Conservation (phyloP, 2,888 invertebrate species). For the Notodonta ziczac region DNA sequence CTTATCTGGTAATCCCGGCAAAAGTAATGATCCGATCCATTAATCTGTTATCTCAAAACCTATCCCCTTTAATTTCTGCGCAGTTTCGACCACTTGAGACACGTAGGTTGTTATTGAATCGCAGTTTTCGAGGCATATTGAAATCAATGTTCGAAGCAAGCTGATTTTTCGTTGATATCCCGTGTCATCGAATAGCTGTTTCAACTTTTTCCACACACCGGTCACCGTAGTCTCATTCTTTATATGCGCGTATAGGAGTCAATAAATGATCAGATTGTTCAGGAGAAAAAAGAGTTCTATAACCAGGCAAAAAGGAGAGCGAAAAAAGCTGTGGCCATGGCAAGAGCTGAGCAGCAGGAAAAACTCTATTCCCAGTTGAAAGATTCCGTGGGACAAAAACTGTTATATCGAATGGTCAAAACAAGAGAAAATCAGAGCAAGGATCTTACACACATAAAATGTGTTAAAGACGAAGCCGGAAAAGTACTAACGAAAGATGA, state of each 20-base stretch:
- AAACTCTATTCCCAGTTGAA: too few relatives aligned
- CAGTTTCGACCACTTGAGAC: slow-evolving; percentile 16
- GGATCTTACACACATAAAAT: too few relatives aligned
- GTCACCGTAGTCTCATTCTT: slow-evolving; percentile 11
- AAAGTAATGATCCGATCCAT: slow-evolving; percentile 15
- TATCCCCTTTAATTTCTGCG: slow-evolving; percentile 11
- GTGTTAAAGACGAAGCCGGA: too few relatives aligned
- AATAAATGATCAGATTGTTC: too few relatives aligned
- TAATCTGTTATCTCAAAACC: slow-evolving; percentile 13
- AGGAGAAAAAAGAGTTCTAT: too few relatives aligned
- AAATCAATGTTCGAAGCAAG: slow-evolving; percentile 13
- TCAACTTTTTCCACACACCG: slow-evolving; percentile 2
- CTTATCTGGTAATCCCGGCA: slow-evolving; percentile 13
- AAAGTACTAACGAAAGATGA: too few relatives aligned
- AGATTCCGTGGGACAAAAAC: too few relatives aligned
- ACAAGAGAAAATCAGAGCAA: too few relatives aligned
- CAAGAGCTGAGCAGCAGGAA: too few relatives aligned
- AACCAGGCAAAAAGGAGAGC: too few relatives aligned
- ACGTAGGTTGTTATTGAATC: slow-evolving; percentile 14
- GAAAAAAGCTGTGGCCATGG: too few relatives aligned
- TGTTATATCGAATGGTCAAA: too few relatives aligned
- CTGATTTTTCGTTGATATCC: slow-evolving; percentile 2
- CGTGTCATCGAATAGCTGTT: slow-evolving; percentile 12
- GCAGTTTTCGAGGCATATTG: slow-evolving; percentile 12
- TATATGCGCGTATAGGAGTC: slow-evolving; percentile 14